These are phyloP conservation scores for Octonoba sinensis DNA, from an alignment of 2,888 invertebrate genomes.

Conservation along the genomic window DNA sequence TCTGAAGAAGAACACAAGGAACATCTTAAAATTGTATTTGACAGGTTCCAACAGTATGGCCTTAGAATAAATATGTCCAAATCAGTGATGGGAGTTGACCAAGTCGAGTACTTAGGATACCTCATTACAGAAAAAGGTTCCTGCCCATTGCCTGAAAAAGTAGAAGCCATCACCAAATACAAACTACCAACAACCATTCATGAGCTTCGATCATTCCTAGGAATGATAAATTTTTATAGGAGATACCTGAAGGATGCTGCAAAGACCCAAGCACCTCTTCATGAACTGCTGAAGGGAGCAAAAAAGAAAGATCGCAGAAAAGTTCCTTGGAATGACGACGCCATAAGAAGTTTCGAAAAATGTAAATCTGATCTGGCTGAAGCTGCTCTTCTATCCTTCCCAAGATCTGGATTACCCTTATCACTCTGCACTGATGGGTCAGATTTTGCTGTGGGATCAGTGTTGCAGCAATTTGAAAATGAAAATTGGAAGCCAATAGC, in stretches of 20 bases:
- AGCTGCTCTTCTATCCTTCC: constrained; percentile 30
- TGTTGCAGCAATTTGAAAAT: constrained; percentile 66
- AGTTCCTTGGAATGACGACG: constrained; percentile 9
- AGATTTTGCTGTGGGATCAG: constrained; percentile 66
- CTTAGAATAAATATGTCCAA: not conserved
- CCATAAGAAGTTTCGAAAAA: constrained; percentile 15
- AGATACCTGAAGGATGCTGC: constrained; percentile 44
- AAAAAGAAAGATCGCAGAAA: constrained; percentile 10
- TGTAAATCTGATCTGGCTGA: constrained; percentile 29
- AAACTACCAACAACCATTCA: constrained; percentile 18
- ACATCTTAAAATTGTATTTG: not conserved
- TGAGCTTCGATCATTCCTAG: constrained; percentile 50
- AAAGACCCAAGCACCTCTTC: constrained; percentile 21
- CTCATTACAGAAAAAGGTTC: not conserved
- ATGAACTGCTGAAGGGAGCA: constrained; percentile 25
- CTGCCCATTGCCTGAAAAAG: constrained; percentile 15
- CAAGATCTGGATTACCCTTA: constrained; percentile 11
- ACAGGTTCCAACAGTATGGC: not conserved
- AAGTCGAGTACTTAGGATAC: not conserved
- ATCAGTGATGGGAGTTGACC: not conserved
- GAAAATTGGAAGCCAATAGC: constrained; percentile 59
- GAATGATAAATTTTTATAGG: constrained; percentile 58
- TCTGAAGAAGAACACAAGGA: too few relatives aligned
- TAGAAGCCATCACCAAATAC: constrained; percentile 25
- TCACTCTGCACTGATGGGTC: constrained; percentile 17